A percentile compares a stretch with the other conserved stretches of the same genome.
These are phyloP conservation scores for Gobionotothen gibberifrons DNA, from an alignment of 2,797 vertebrate genomes.

Conservation along the genomic window DNA sequence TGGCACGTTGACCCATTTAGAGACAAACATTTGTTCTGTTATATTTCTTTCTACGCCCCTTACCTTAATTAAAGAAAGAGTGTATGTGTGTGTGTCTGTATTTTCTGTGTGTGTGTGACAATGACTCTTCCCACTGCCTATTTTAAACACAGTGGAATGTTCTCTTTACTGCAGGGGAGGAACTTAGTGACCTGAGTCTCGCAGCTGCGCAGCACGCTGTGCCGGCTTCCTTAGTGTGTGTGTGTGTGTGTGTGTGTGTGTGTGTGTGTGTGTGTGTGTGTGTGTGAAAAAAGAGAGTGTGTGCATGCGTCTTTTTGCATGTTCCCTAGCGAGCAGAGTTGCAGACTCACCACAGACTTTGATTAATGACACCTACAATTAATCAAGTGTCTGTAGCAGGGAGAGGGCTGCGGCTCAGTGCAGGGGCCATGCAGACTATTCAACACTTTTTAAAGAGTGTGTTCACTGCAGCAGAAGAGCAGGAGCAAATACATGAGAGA, in stretches of 20 bases:
- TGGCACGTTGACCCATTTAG: slow-evolving; percentile 63
- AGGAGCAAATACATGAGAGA: background rate
- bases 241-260: slow-evolving; percentile 31
- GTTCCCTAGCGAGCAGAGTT: slow-evolving; percentile 69
- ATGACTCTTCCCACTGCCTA: slow-evolving; percentile 22
- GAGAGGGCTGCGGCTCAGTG: slow-evolving; percentile 55
- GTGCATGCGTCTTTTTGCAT: slow-evolving; percentile 27
- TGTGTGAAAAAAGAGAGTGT: slow-evolving; percentile 1
- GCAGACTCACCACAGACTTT: slow-evolving; percentile 76
- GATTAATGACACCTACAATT: slow-evolving; percentile 80
- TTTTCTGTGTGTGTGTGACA: background rate
- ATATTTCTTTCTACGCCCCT: slow-evolving; percentile 24
- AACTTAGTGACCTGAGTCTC: slow-evolving; percentile 71
- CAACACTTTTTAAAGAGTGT: slow-evolving; percentile 30
- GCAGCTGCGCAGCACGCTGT: slow-evolving; percentile 50
- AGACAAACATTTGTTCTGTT: background rate
- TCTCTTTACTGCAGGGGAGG: slow-evolving; percentile 67
- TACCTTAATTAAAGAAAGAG: slow-evolving; percentile 6
- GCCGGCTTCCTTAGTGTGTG: slow-evolving; percentile 19
- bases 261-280: too few relatives aligned
- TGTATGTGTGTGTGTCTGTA: slow-evolving; percentile 12
- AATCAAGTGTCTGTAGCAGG: slow-evolving; percentile 74
- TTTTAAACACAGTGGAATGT: slow-evolving; percentile 55
- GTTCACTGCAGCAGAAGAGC: slow-evolving; percentile 48
- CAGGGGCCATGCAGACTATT: slow-evolving; percentile 56